Percentiles rank a stretch among this genome's conserved stretches.
phyloP scores from a whole-genome alignment of 1,140 invertebrate species.

The Daktulosphaira vitifoliae region DNA sequence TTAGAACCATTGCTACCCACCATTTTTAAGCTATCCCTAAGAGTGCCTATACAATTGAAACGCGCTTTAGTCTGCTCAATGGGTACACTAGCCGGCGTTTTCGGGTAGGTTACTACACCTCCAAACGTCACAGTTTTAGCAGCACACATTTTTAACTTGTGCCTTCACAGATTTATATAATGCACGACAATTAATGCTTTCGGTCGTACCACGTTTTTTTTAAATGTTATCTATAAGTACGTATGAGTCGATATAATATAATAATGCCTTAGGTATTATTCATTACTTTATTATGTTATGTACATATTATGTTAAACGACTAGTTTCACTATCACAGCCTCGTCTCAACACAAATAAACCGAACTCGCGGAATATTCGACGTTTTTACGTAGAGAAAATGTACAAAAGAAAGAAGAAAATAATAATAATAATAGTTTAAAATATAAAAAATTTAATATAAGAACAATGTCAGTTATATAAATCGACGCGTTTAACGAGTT shows the following conservation, averaged over 20 bases:
- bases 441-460: no score
- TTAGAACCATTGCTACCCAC: slow-evolving; percentile 65
- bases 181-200: no score
- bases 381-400: no score
- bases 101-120: slow-evolving; percentile 38
- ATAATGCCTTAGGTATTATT: no score
- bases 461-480: no score
- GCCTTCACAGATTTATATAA: neutral
- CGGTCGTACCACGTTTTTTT: no score
- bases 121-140: slow-evolving; percentile 39
- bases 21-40: slow-evolving; percentile 49
- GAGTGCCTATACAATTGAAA: slow-evolving; percentile 39
- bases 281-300: no score
- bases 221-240: no score
- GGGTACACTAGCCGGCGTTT: neutral
- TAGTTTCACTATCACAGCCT: slow-evolving; percentile 33
- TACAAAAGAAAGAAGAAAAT: no score
- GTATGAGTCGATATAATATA: no score
- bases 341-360: neutral
- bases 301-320: slow-evolving; percentile 14
- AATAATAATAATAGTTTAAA: no score
- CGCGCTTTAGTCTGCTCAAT: slow-evolving; percentile 37
- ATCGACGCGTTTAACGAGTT: neutral
- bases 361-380: neutral
- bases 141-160: slow-evolving; percentile 35